Evolutionary conservation across 2,113 vertebrate genomes (phyloP), one percentile per base, ranked within the genome.

Genomic region (Circaetus gallicus): DNA sequence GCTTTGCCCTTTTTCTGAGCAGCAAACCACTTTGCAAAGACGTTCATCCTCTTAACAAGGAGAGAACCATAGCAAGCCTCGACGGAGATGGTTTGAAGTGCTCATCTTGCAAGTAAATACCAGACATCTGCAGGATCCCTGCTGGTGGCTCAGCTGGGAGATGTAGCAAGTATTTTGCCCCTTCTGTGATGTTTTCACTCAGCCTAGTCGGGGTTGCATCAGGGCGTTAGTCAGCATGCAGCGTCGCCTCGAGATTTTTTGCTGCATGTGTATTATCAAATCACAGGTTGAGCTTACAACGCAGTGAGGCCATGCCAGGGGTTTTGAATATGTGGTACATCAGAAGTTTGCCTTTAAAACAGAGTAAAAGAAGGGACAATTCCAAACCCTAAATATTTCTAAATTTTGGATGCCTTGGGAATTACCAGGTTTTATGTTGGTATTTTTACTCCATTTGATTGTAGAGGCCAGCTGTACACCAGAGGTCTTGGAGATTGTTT

Each of bases 251-350:
- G 34, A 63, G 34, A 9, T 62, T 83, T 36, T 80, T 36, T 83
- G 40, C 47, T 71, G 52, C 38, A 8, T 0, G 2, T 36, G 13
- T 45, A 11, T 77, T 45, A 36, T 13, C 43, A 55, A 49, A 72
- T 47, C 25, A 31, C n/a, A 40, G 56, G 28, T 20, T 2, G 5
- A 45, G 40, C 11, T 81, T 49, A 50, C 15, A 38, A 13, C 16
- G 15, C 34, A 15, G 5, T 22, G 42, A 45, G 61, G 25, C 52
- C 0, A 0, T 63, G 50, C n/a, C 45, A 42, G 47, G 18, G 18
- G 2, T 47, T 92, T 91, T 78, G 20, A 58, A 24, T 66, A 14
- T 25, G 17, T 34, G 26, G 13, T 67, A 29, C 42, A 12, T 87
- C 28, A 53, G 22, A 67, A 71, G 32, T 62, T 89, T 82, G 31